Evolutionary conservation across 2,797 vertebrate species (phyloP).

Genomic region (Phoebastria nigripes): DNA sequence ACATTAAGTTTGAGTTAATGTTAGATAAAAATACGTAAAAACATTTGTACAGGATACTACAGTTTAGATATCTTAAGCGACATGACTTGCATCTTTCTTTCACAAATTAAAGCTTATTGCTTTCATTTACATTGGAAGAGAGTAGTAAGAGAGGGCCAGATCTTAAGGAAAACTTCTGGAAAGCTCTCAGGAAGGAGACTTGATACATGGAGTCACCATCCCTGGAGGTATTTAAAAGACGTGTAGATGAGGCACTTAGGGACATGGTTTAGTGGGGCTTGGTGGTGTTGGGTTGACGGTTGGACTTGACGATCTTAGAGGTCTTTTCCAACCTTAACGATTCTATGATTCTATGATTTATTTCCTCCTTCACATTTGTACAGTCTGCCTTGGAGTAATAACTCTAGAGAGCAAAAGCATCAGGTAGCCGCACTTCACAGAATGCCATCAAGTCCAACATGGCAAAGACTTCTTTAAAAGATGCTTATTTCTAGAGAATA

Average conservation of each 20-base stretch:
- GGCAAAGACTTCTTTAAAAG: neutral
- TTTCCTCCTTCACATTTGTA: neutral
- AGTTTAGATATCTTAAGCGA: neutral
- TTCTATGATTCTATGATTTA: neutral
- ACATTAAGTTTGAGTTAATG: neutral
- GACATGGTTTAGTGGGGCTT: no score
- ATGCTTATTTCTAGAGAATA: neutral
- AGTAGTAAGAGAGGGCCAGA: neutral
- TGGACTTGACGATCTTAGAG: no score
- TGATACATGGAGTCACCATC: neutral
- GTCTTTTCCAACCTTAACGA: no score
- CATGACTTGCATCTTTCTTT: neutral
- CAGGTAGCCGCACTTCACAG: neutral
- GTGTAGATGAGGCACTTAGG: no score
- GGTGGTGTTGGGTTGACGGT: no score
- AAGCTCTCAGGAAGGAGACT: neutral
- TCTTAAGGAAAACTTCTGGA: neutral
- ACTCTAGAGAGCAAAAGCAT: neutral
- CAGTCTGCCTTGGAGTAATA: neutral
- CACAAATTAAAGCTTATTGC: neutral
- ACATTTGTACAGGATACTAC: neutral
- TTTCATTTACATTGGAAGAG: neutral
- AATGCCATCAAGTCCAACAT: neutral
- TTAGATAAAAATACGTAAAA: neutral
- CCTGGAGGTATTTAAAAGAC: no score